Evolutionary conservation across 1,140 invertebrate species (phyloP).

Genomic region (Branchinecta lynchi): DNA sequence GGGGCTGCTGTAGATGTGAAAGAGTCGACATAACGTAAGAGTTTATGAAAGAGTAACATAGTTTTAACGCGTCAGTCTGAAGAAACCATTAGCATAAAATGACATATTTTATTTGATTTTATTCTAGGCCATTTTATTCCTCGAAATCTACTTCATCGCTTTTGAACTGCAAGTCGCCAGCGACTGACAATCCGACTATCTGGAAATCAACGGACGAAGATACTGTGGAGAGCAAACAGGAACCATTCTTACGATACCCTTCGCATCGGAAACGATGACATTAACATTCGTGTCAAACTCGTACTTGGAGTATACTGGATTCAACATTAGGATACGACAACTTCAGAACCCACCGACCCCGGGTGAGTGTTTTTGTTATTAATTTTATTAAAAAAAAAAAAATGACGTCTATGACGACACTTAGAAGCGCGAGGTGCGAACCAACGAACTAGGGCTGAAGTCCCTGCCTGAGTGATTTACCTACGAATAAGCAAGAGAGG

Average conservation of each 20-base stretch:
- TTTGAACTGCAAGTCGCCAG: constrained; percentile 18
- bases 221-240: constrained; percentile 21
- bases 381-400: no score
- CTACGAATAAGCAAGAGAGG: no score
- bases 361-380: constrained; percentile 14
- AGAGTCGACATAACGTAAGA: no score
- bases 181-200: constrained; percentile 16
- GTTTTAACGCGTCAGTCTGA: no score
- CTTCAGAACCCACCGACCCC: constrained; percentile 11
- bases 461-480: no score
- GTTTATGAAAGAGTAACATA: no score
- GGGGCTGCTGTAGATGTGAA: no score
- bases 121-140: constrained; percentile 14
- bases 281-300: constrained; percentile 18
- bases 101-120: no score
- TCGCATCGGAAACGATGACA: not conserved
- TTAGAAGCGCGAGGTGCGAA: no score
- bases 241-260: constrained; percentile 16
- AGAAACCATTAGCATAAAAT: no score
- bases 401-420: no score
- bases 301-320: constrained; percentile 15
- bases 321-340: constrained; percentile 17
- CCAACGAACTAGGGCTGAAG: no score
- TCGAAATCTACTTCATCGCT: constrained; percentile 17
- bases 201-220: constrained; percentile 13